Conservation (phyloP, 2,888 invertebrate genomes). For the Andrena minutula region DNA sequence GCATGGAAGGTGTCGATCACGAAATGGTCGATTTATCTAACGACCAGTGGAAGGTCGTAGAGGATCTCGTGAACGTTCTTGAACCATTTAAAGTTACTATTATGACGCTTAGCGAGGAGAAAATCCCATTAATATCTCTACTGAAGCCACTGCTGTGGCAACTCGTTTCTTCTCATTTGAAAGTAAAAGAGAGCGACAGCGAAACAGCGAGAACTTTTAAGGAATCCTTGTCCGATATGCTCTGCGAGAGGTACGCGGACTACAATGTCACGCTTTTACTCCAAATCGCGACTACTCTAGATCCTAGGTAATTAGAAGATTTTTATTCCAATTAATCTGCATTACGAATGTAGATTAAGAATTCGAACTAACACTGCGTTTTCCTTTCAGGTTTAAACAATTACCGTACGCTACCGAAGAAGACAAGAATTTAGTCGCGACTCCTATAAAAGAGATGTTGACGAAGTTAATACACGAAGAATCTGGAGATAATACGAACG, state of each 20-base stretch:
- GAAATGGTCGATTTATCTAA: constrained; percentile 79
- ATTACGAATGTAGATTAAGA: neutral
- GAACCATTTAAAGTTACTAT: constrained; percentile 86
- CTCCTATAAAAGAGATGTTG: constrained; percentile 83
- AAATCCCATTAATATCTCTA: constrained; percentile 85
- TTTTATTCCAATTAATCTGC: neutral
- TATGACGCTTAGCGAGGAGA: constrained; percentile 85
- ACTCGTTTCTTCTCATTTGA: constrained; percentile 85
- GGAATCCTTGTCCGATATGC: constrained; percentile 82
- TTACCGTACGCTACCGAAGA: constrained; percentile 85
- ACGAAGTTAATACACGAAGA: constrained; percentile 82
- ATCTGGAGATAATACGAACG: constrained; percentile 69
- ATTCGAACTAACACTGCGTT: neutral
- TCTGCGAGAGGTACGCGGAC: constrained; percentile 83
- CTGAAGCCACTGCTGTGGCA: constrained; percentile 86
- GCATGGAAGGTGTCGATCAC: constrained; percentile 81
- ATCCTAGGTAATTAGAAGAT: constrained; percentile 81
- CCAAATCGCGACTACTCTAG: constrained; percentile 85
- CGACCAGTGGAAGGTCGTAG: constrained; percentile 84
- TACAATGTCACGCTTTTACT: constrained; percentile 82
- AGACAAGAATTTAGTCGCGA: constrained; percentile 82
- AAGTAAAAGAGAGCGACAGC: constrained; percentile 83
- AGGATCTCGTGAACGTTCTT: constrained; percentile 84
- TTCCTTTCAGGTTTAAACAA: constrained; percentile 83
- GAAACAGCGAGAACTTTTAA: constrained; percentile 82